Evolutionary conservation across 2,113 vertebrate genomes (phyloP).

Genomic region (Perca flavescens): DNA sequence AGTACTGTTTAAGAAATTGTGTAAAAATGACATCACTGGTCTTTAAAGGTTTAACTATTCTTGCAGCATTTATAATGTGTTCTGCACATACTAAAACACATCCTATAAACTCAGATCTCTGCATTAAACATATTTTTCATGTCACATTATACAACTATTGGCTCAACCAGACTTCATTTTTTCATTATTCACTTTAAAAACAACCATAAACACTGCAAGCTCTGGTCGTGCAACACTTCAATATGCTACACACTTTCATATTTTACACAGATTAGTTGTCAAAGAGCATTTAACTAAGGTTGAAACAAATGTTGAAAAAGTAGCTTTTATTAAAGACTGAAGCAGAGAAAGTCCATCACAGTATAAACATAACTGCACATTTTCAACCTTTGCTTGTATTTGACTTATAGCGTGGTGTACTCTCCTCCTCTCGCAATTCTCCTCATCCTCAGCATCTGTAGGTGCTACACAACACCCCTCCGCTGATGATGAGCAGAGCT

Average conservation of each 20-base stretch:
- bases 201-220: not conserved
- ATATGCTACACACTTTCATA: not conserved
- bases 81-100: not conserved
- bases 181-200: constrained; percentile 23
- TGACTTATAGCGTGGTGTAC: not conserved
- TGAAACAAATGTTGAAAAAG: not conserved
- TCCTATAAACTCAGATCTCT: not conserved
- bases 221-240: not conserved
- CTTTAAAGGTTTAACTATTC: not conserved
- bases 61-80: not conserved
- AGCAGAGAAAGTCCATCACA: constrained; percentile 16
- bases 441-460: constrained; percentile 69
- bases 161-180: constrained; percentile 1
- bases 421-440: not conserved
- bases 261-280: not conserved
- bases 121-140: not conserved
- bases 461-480: constrained; percentile 86
- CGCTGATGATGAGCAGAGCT: constrained; percentile 88
- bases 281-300: constrained; percentile 25
- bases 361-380: not conserved
- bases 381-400: not conserved
- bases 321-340: not conserved
- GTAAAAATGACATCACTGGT: not conserved
- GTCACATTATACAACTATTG: not conserved
- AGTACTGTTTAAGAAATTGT: not conserved